Base-by-base conservation (phyloP, 2,888 invertebrate genomes). In the Gortyna flavago region DNA sequence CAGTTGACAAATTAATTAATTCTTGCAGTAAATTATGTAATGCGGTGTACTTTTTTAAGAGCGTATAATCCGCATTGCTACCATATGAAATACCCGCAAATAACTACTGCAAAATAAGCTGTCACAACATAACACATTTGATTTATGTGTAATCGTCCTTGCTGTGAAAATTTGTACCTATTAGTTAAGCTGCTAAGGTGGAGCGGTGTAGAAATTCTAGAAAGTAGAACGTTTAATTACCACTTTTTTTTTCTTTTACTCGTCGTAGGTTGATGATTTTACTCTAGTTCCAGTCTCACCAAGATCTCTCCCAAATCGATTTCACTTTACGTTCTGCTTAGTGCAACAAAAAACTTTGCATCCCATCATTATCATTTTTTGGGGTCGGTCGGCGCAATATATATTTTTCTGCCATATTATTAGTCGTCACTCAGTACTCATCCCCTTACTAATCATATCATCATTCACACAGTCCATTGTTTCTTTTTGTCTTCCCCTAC, bases 61-160 rank as follows among this genome's bases (percentile, higher is more conserved):
- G 41, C 48, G 69, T 73, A 66, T 68, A 67, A 79, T 75, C 84
- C 84, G 84, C 84, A 84, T 79, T 79, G 84, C 84, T 72, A 86
- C 86, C 79, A 66, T 64, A 72, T 72, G 64, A 84, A 84, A 84
- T 44, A 62, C 21, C 62, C 74, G 83, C 79, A 72, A 85, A 74
- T 79, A 70, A 79, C 32, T 66, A 11, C 86, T 83, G 83, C 78
- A 84, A 75, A 79, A 84, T 75, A 84, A 84, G 66, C 84, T 86
- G 84, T 84, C 84, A 79, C 80, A 86, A 83, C 84, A 75, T 62
- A 83, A 83, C 69, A 75, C 54, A 72, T 83, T 71, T 86, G 84
- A 86, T 86, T 86, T 75, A 84, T 86, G 79, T 83, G 51, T 54
- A 35, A 61, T 69, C n/a, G 72, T 68, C 59, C 75, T 62, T 66